Conservation (phyloP, 2,888 invertebrate genomes). For the Macaria notata region DNA sequence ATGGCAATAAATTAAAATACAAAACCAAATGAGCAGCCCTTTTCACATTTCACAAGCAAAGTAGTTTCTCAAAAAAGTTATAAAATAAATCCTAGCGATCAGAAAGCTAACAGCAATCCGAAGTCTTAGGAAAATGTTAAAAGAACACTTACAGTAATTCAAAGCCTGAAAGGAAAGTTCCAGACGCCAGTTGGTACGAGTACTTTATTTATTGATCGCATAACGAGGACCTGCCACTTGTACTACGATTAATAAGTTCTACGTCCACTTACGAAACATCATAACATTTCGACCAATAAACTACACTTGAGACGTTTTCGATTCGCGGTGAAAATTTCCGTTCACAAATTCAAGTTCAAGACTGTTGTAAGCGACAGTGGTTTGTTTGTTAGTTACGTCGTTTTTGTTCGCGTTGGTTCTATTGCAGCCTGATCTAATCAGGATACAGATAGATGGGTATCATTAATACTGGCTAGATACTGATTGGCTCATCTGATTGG, state of each 20-base stretch:
- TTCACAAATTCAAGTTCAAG: conserved; percentile 29
- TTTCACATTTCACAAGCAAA: not conserved
- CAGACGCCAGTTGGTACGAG: conserved; percentile 43
- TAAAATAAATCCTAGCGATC: conserved; percentile 10
- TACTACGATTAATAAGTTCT: conserved; percentile 63
- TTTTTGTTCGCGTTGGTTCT: conserved; percentile 32
- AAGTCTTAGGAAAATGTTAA: conserved; percentile 31
- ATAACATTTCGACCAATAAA: conserved; percentile 33
- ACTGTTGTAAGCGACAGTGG: conserved; percentile 42
- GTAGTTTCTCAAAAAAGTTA: not conserved
- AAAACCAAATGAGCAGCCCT: no score
- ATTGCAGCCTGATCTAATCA: conserved; percentile 63
- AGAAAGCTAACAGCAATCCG: conserved; percentile 12
- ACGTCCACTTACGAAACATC: not conserved
- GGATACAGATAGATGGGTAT: conserved; percentile 58
- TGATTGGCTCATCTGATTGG: conserved; percentile 60
- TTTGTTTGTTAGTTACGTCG: conserved; percentile 34
- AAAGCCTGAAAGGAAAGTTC: conserved; percentile 47
- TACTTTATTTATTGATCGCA: conserved; percentile 62
- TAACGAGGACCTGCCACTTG: conserved; percentile 66
- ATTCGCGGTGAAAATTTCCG: conserved; percentile 28
- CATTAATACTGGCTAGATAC: conserved; percentile 61
- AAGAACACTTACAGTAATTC: conserved; percentile 41
- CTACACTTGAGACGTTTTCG: conserved; percentile 13
- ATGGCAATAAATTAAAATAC: no score